Evolutionary conservation across 2,888 invertebrate species (phyloP).

Genomic region (Craniophora ligustri): DNA sequence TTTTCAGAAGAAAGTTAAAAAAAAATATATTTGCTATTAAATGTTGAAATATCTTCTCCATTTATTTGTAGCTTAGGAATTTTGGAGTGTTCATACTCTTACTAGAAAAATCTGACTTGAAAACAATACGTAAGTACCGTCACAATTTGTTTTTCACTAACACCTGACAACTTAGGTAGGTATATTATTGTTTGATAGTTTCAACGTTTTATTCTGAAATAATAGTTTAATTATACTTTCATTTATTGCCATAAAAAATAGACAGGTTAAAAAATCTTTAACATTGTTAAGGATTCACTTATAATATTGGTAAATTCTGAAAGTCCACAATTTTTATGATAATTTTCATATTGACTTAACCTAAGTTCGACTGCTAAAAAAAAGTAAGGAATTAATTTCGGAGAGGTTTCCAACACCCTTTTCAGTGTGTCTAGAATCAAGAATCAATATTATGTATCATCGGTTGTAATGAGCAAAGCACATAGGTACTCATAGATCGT

Average conservation of each 20-base stretch:
- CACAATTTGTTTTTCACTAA: conserved; percentile 57
- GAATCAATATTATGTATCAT: conserved; percentile 43
- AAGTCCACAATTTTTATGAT: not conserved
- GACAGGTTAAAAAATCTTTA: too few relatives aligned
- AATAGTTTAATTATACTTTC: not conserved
- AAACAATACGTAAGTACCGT: conserved; percentile 61
- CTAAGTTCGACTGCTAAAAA: not conserved
- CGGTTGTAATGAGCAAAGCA: conserved; percentile 52
- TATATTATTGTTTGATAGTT: conserved; percentile 34
- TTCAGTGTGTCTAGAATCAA: not conserved
- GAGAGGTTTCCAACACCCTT: not conserved
- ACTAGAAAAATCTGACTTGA: conserved; percentile 60
- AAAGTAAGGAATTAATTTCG: not conserved
- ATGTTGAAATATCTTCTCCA: conserved; percentile 14
- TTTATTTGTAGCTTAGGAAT: conserved; percentile 52
- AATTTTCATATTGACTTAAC: not conserved
- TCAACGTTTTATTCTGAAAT: not conserved
- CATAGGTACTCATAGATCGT: conserved; percentile 65
- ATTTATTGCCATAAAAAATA: too few relatives aligned
- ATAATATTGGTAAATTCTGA: not conserved
- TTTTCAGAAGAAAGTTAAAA: not conserved
- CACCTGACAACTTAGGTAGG: conserved; percentile 41
- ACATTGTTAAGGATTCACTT: not conserved
- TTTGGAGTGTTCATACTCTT: conserved; percentile 56
- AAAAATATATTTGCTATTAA: not conserved